Conservation (phyloP, 2,113 vertebrate genomes). For the Excalfactoria chinensis region DNA sequence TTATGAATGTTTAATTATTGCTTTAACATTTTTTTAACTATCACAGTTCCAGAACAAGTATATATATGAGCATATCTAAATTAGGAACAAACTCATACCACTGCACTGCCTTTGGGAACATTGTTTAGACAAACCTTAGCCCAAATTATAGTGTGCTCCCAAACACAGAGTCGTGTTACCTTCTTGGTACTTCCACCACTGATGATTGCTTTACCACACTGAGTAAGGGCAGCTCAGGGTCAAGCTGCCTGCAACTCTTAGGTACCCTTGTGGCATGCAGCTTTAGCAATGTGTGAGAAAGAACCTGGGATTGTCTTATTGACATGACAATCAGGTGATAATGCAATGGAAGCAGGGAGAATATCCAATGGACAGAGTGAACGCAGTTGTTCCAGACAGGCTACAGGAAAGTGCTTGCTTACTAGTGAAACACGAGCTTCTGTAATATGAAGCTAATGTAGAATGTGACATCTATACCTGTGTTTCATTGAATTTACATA, state of each 20-base stretch:
- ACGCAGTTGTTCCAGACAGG: neutral
- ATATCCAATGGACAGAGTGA: neutral
- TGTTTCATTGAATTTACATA: neutral
- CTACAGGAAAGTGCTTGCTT: neutral
- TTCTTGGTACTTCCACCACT: neutral
- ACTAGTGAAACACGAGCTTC: neutral
- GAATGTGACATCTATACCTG: neutral
- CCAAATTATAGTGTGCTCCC: neutral
- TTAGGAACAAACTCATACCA: neutral
- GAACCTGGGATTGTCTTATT: neutral
- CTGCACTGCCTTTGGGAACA: neutral
- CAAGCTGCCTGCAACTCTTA: neutral
- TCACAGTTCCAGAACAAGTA: neutral
- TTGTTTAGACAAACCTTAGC: neutral
- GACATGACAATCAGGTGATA: neutral
- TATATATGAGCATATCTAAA: neutral
- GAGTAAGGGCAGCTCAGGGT: neutral
- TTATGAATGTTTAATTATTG: neutral
- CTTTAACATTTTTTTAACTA: neutral
- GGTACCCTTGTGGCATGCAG: fast-evolving
- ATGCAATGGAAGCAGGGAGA: neutral
- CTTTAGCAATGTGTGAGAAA: neutral
- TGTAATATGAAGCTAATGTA: neutral
- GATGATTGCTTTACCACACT: neutral
- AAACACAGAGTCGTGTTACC: neutral